Conservation (phyloP, 2,113 vertebrate species). For the Prolemur simus region DNA sequence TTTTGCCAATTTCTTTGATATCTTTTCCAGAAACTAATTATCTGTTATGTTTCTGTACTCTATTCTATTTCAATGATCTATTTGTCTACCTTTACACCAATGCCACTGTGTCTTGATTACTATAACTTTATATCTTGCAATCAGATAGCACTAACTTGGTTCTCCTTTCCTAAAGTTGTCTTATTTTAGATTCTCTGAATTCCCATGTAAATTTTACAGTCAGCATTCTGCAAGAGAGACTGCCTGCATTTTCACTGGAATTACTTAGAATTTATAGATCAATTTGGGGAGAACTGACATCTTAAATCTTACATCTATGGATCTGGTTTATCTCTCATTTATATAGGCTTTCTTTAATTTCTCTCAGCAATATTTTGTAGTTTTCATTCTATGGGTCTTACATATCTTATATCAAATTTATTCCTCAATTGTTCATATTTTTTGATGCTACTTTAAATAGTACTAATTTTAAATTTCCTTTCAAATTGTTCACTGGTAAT, state of each 20-base stretch:
- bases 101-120: not conserved
- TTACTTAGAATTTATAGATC: not conserved
- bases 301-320: not conserved
- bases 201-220: constrained; percentile 15
- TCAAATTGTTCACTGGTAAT: not conserved
- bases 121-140: not conserved
- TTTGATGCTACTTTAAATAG: not conserved
- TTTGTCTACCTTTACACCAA: not conserved
- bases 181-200: not conserved
- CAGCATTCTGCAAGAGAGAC: not conserved
- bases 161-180: not conserved
- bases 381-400: not conserved
- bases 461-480: constrained; percentile 11
- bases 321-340: not conserved
- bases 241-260: not conserved
- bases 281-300: not conserved
- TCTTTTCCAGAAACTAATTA: not conserved
- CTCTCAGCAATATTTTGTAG: not conserved
- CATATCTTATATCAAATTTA: not conserved
- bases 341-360: not conserved
- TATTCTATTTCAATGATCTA: not conserved
- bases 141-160: not conserved
- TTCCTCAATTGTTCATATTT: not conserved
- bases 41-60: not conserved
- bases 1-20: not conserved